Evolutionary conservation across 2,888 invertebrate genomes (phyloP), one percentile per base, ranked within the genome.

Genomic region (Watsonalla binaria): DNA sequence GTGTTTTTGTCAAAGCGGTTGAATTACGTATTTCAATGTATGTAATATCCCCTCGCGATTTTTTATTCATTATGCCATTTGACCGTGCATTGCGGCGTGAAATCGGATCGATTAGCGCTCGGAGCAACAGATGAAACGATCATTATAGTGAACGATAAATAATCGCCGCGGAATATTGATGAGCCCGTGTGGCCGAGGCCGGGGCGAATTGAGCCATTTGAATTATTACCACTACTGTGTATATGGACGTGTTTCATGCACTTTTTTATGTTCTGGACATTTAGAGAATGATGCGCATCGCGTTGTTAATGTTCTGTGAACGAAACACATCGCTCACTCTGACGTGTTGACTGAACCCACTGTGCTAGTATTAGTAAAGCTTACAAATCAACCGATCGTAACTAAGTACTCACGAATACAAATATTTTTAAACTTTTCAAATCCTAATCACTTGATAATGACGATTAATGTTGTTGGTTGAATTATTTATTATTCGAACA

Each of bases 11-110:
- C 14, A 8, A 7, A 47, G 0, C 5, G 46, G 24, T 56, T 51
- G 61, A 52, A 63, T 64, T 68, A 65, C 51, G 57, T 50, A 60
- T 59, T 55, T 55, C 59, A 64, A 54, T 56, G 55, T 57, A 56
- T 49, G 61, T 54, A 60, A 66, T 63, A 59, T 56, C 72, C 80
- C 80, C 74, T 76, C 59, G 73, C 71, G 60, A 74, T 76, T 84
- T 71, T 89, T 84, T 88, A 87, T 85, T 81, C 81, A 85, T 87
- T 82, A 84, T 77, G 81, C 72, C 78, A 76, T 78, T 78, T 78
- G 77, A 66, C 73, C 69, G 77, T 70, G 80, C 78, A 71, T 71
- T 68, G 73, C 57, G 63, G 74, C 85, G 84, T 85, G 80, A 84
- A 86, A 87, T 86, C 83, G 80, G 76, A 82, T 83, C 82, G 76